Evolutionary conservation across 1,140 invertebrate genomes (phyloP), one percentile per base, ranked within the genome.

Genomic region (Hyposmocoma kahamanoa): DNA sequence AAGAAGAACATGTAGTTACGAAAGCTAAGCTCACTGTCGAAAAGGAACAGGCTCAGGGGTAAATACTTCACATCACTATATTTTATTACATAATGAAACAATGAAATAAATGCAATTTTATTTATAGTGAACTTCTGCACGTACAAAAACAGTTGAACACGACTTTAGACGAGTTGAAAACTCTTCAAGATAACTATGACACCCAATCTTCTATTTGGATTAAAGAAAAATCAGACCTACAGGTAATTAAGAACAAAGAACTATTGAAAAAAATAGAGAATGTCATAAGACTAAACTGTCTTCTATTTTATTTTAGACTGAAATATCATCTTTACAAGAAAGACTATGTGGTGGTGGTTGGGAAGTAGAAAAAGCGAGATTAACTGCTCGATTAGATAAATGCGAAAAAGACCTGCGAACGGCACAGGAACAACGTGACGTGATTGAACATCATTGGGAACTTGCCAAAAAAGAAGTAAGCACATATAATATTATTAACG

Each of bases 1-100:
- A 92, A 67, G 93, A 95, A 72, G 93, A 95, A 67, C 93, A 93
- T 57, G 92, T 94, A 0, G 88, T 93, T 0, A 91, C 91, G 42
- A 95, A 95, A 75, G 90, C 92, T 11, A 89, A 93, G 77, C 79
- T 95, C 1, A 92, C 93, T 3, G 91, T 90, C 26, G 93, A 96
- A 72, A 95, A 94, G 61, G 91, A 95, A 87, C 88, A 88, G 58
- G 84, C 82, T 3, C 84, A 87, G 67, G 82, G 84, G 89, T 89
- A 80, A 64, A 50, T 55, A 51, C 8, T 17, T n/a, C 15, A 15
- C 10, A n/a, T 3, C 2, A 15, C 18, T 36, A 36, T 8, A 2
- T 2, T 30, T 13, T 2, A 30, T 8, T 1, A 17, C 30, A 34
- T 9, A 34, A 34, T 13, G 15, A 36, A 15, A 36, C 15, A 15